These are phyloP conservation scores for Numenius arquata DNA, from an alignment of 2,113 vertebrate species.

Conservation along the genomic window DNA sequence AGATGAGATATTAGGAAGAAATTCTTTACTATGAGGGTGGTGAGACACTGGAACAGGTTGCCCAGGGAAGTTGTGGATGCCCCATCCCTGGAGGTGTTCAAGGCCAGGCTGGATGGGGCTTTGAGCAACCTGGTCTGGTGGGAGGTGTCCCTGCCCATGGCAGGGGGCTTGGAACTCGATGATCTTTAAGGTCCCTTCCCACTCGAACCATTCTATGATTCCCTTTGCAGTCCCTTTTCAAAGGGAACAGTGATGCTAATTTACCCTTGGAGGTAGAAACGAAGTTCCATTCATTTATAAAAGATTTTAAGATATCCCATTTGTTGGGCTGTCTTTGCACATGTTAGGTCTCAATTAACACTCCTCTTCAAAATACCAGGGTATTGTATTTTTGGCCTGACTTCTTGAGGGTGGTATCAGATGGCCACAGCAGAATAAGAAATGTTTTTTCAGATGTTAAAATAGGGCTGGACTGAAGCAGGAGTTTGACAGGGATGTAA, in stretches of 20 bases:
- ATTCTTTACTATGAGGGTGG: too few relatives aligned
- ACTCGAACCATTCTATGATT: neutral
- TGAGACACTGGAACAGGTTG: too few relatives aligned
- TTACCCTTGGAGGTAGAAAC: neutral
- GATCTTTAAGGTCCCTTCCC: too few relatives aligned
- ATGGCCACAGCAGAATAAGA: neutral
- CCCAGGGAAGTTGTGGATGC: too few relatives aligned
- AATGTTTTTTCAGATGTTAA: neutral
- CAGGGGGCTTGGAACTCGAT: too few relatives aligned
- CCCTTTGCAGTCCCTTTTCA: neutral
- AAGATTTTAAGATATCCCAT: neutral
- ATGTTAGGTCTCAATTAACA: neutral
- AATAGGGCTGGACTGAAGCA: neutral
- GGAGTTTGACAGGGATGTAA: neutral
- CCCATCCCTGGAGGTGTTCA: too few relatives aligned
- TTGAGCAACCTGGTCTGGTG: too few relatives aligned
- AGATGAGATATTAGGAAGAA: too few relatives aligned
- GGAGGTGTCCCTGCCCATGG: too few relatives aligned
- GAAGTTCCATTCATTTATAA: neutral
- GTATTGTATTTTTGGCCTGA: neutral
- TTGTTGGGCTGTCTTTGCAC: neutral
- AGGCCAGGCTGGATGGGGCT: too few relatives aligned
- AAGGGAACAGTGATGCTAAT: neutral
- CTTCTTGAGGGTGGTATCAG: neutral
- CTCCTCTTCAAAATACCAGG: neutral